Conservation (phyloP, 2,888 invertebrate species). For the Oxycera nigricornis region DNA sequence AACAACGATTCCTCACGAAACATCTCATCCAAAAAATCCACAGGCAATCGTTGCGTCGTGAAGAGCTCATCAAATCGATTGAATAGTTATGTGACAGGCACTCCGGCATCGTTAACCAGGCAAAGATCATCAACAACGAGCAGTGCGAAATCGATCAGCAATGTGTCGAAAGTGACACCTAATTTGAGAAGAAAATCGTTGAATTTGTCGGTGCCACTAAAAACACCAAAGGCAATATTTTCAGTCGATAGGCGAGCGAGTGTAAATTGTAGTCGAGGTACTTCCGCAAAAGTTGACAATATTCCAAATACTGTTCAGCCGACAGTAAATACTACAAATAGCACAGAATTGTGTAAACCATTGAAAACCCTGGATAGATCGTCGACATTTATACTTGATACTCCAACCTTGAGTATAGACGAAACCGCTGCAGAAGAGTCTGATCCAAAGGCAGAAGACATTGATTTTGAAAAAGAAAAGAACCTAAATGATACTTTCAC, state of each 20-base stretch:
- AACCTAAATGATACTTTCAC: neutral
- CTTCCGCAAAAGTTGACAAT: too few relatives aligned
- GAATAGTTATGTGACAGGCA: neutral
- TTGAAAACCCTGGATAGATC: conserved; percentile 2
- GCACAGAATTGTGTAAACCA: neutral
- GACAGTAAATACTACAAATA: too few relatives aligned
- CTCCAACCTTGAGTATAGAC: neutral
- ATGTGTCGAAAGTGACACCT: neutral
- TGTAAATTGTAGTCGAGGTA: too few relatives aligned
- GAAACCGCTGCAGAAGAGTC: neutral
- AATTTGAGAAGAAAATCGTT: conserved; percentile 4
- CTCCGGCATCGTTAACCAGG: neutral
- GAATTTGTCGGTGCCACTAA: neutral
- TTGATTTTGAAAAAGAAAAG: neutral
- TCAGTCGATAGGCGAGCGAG: neutral
- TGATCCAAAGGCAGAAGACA: neutral
- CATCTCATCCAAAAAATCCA: neutral
- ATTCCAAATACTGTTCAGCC: too few relatives aligned
- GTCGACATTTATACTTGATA: conserved; percentile 18
- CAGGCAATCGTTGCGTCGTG: neutral
- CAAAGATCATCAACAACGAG: neutral
- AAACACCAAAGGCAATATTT: conserved; percentile 34
- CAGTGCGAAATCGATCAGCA: neutral
- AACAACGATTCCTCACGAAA: neutral
- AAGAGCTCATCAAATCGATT: neutral